Percentiles rank a stretch among this genome's conserved stretches.
Conservation (phyloP, 2,888 invertebrate genomes). For the Autographa gamma region DNA sequence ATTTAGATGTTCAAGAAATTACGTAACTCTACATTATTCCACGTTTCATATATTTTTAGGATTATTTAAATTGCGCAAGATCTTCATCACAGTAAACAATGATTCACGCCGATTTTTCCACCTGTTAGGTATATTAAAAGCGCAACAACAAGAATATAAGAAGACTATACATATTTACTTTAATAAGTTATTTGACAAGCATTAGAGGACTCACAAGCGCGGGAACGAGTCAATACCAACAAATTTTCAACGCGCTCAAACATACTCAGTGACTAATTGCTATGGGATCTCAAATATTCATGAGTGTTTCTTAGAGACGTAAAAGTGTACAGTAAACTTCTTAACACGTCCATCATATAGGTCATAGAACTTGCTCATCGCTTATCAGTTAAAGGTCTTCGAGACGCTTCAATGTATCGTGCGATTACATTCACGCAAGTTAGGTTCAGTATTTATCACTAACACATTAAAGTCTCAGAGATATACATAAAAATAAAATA, state of each 20-base stretch:
- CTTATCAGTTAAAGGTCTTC: conserved; percentile 13
- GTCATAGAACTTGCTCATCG: conserved; percentile 30
- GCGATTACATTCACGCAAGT: not conserved
- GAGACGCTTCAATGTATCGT: not conserved
- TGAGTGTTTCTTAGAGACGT: conserved; percentile 15
- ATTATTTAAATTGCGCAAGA: too few species aligned
- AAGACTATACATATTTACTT: not conserved
- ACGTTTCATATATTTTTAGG: not conserved
- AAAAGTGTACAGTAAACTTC: conserved; percentile 11
- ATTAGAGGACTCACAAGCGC: not conserved
- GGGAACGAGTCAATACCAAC: conserved; percentile 1
- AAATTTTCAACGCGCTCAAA: conserved; percentile 14
- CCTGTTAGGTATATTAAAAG: not conserved
- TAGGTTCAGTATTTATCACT: not conserved
- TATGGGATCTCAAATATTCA: conserved; percentile 23
- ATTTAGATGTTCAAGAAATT: conserved; percentile 40
- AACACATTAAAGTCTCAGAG: not conserved
- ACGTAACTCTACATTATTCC: not conserved
- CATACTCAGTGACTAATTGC: conserved; percentile 21
- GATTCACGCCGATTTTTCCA: too few species aligned
- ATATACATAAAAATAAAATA: not conserved
- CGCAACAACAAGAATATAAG: not conserved
- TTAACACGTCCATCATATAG: conserved; percentile 27
- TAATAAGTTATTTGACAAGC: not conserved
- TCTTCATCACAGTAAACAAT: too few species aligned